phyloP scores from a whole-genome alignment of 2,888 invertebrate genomes.

The Dicroscelio sp. region DNA sequence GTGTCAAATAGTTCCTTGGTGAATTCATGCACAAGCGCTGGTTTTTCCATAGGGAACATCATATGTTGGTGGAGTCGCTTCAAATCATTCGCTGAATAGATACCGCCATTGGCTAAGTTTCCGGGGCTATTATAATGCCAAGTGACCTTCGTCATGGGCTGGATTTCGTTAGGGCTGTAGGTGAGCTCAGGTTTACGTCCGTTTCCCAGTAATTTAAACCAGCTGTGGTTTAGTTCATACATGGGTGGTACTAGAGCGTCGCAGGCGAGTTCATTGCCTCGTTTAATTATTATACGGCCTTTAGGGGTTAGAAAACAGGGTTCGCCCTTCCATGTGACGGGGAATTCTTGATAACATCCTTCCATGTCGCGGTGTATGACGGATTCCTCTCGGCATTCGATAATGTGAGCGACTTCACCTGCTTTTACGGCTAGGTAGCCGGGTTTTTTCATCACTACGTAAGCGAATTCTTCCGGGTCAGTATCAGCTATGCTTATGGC shows the following conservation, averaged over 20 bases:
- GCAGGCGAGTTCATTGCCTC: not conserved
- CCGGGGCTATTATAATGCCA: conserved; percentile 47
- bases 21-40: too few species aligned
- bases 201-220: conserved; percentile 3
- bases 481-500: conserved; percentile 81
- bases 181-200: not conserved
- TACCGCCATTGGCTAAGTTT: conserved; percentile 63
- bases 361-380: not conserved
- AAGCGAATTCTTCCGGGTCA: conserved; percentile 85
- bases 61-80: conserved; percentile 48
- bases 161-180: not conserved
- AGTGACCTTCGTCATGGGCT: not conserved
- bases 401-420: conserved; percentile 87
- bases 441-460: conserved; percentile 80
- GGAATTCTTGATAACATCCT: not conserved
- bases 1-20: not conserved
- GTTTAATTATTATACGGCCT: not conserved
- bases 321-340: not conserved
- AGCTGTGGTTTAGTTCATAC: not conserved
- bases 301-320: not conserved
- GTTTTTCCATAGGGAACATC: conserved; percentile 54
- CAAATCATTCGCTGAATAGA: conserved; percentile 58
- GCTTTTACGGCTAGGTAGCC: conserved; percentile 84
- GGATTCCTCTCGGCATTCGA: conserved; percentile 76
- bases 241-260: conserved; percentile 12